phyloP scores from a whole-genome alignment of 2,113 vertebrate genomes.

The Sakesphorus luctuosus region DNA sequence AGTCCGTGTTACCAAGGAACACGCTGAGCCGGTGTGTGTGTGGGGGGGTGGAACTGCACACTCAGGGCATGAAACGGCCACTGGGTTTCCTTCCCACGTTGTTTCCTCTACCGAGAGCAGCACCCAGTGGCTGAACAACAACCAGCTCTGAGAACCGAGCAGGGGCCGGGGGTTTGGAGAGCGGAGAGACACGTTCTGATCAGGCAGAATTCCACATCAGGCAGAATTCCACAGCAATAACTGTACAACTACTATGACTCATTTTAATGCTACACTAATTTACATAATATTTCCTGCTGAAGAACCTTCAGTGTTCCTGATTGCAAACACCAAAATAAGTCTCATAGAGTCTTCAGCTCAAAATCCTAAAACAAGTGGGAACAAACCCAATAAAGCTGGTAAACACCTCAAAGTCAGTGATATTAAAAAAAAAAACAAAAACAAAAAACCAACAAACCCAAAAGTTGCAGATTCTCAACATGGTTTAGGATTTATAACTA shows the following conservation, averaged over 20 bases:
- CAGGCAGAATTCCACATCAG: background rate
- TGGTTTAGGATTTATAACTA: background rate
- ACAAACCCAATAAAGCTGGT: background rate
- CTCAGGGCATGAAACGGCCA: background rate
- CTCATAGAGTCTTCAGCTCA: background rate
- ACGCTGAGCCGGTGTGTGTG: background rate
- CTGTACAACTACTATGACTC: background rate
- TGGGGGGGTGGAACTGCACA: background rate
- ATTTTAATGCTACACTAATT: background rate
- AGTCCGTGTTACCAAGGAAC: background rate
- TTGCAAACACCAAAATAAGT: background rate
- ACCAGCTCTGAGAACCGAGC: background rate
- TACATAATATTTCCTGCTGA: background rate
- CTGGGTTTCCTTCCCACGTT: background rate
- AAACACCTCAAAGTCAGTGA: background rate
- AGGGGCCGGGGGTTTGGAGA: background rate
- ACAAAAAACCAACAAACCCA: background rate
- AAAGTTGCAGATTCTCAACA: background rate
- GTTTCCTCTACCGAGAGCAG: constrained; percentile 46
- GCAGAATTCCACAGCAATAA: background rate
- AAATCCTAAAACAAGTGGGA: background rate
- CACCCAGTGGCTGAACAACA: constrained; percentile 48
- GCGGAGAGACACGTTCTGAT: background rate
- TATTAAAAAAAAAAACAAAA: background rate
- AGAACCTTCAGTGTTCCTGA: background rate